Percentiles rank a stretch among this genome's conserved stretches.
phyloP scores from a whole-genome alignment of 2,113 vertebrate species.

The Ifrita kowaldi region DNA sequence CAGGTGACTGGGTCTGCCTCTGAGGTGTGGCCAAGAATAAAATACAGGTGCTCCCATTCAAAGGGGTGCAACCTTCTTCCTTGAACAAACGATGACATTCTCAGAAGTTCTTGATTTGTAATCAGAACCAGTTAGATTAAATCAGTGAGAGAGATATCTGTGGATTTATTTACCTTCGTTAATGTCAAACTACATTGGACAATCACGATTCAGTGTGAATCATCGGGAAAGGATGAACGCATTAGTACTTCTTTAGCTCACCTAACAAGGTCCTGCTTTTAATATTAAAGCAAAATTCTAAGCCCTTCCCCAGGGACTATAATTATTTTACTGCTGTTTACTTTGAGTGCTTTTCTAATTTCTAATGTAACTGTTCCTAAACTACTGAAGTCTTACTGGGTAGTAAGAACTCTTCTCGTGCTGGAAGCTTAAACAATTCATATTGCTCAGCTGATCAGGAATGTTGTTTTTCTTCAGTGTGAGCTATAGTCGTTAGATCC shows the following conservation, averaged over 20 bases:
- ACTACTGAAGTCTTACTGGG: not conserved
- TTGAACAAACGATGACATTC: not conserved
- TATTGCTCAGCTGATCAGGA: not conserved
- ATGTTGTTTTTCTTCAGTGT: not conserved
- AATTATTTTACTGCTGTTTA: not conserved
- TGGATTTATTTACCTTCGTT: not conserved
- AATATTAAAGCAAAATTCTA: not conserved
- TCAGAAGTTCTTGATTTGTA: not conserved
- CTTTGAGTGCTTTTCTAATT: not conserved
- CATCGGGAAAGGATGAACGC: not conserved
- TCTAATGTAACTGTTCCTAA: not conserved
- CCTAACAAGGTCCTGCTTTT: not conserved
- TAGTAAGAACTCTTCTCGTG: not conserved
- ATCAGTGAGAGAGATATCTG: not conserved
- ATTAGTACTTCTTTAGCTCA: not conserved
- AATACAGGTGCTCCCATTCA: not conserved
- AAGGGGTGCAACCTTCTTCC: not conserved
- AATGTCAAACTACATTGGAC: not conserved
- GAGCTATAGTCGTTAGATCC: not conserved
- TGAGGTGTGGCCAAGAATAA: not conserved
- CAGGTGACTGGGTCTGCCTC: not conserved
- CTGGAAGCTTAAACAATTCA: not conserved
- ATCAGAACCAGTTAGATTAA: not conserved
- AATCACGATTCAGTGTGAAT: not conserved
- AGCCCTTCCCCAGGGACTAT: not conserved